Conservation (phyloP, 2,797 vertebrate genomes). For the Ambastaia sidthimunki region DNA sequence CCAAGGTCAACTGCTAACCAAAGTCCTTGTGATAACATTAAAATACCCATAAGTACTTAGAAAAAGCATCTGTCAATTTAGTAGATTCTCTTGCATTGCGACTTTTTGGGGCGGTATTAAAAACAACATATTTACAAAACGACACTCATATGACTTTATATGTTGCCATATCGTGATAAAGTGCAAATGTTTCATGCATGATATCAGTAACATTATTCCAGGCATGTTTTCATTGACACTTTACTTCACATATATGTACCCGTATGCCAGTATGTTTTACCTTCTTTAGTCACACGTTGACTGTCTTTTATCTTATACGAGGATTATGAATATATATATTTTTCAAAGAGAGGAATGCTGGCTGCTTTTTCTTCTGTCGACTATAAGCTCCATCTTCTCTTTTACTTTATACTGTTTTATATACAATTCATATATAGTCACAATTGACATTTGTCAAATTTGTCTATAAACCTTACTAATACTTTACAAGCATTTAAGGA, state of each 20-base stretch:
- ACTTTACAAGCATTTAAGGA: neutral
- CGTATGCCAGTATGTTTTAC: no score
- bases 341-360: neutral
- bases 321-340: no score
- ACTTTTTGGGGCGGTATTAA: constrained; percentile 1
- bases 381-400: neutral
- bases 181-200: neutral
- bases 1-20: constrained; percentile 41
- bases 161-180: constrained; percentile 24
- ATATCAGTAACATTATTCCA: neutral
- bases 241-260: neutral
- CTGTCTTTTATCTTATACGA: no score
- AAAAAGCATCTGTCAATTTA: constrained; percentile 56
- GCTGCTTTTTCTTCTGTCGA: neutral
- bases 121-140: constrained; percentile 40
- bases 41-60: constrained; percentile 51
- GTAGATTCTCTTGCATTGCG: constrained; percentile 37
- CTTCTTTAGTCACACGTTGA: no score
- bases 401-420: no score
- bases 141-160: constrained; percentile 40
- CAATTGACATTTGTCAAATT: no score
- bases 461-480: no score
- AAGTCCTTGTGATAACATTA: constrained; percentile 42
- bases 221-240: neutral
- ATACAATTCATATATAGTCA: no score